phyloP scores from a whole-genome alignment of 2,888 invertebrate species.

The Artemia sinica region DNA sequence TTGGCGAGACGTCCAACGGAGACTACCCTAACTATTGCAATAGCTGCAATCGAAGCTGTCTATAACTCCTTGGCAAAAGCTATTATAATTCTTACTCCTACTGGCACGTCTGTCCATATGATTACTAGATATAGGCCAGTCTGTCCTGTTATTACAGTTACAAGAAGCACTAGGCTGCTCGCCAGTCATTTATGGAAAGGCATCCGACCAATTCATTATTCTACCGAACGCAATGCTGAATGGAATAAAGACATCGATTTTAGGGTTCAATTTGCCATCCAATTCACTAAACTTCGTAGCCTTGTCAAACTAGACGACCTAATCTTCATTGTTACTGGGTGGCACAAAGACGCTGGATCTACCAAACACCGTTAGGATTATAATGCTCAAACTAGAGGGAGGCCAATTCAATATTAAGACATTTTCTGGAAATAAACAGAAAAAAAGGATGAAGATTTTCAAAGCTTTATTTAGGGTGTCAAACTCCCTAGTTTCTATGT shows the following conservation, averaged over 20 bases:
- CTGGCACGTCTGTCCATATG: slow-evolving; percentile 66
- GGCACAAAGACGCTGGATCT: slow-evolving; percentile 84
- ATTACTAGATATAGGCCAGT: slow-evolving; percentile 82
- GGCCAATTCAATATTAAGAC: too few relatives aligned
- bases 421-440: too few relatives aligned
- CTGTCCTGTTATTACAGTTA: slow-evolving; percentile 85
- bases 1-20: slow-evolving; percentile 51
- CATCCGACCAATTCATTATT: slow-evolving; percentile 69
- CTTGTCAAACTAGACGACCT: slow-evolving; percentile 72
- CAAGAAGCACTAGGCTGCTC: slow-evolving; percentile 59
- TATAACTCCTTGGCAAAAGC: slow-evolving; percentile 76
- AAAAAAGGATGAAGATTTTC: too few relatives aligned
- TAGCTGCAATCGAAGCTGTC: slow-evolving; percentile 86
- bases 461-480: too few relatives aligned
- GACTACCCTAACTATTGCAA: slow-evolving; percentile 74
- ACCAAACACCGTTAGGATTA: slow-evolving; percentile 88
- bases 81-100: slow-evolving; percentile 70
- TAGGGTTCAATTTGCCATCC: slow-evolving; percentile 62
- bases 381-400: slow-evolving; percentile 30
- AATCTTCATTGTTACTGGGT: slow-evolving; percentile 84
- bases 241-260: slow-evolving; percentile 84
- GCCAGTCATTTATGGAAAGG: slow-evolving; percentile 88
- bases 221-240: slow-evolving; percentile 42
- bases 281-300: slow-evolving; percentile 65
- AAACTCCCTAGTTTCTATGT: too few relatives aligned